Conservation (phyloP, 2,888 invertebrate species). For the Lepidocyrtinus sp. region DNA sequence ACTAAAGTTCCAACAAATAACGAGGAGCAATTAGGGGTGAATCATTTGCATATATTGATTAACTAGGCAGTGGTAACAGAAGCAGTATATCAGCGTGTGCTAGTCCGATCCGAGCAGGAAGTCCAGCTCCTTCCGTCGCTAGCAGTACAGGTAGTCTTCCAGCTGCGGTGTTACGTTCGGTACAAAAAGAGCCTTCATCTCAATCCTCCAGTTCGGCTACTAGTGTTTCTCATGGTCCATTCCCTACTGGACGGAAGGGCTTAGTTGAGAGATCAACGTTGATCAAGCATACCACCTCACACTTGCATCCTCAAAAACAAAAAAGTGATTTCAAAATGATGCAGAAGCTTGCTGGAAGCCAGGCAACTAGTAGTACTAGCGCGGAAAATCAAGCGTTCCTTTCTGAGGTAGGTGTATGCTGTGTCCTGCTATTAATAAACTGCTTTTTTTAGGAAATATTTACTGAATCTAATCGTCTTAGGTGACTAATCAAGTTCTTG, state of each 20-base stretch:
- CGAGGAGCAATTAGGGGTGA: no score
- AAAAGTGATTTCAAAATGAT: slow-evolving; percentile 69
- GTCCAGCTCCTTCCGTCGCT: slow-evolving; percentile 73
- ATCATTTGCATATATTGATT: no score
- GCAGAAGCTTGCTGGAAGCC: slow-evolving; percentile 80
- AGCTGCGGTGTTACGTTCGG: slow-evolving; percentile 66
- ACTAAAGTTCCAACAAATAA: no score
- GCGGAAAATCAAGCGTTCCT: slow-evolving; percentile 94
- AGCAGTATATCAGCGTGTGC: slow-evolving; percentile 71
- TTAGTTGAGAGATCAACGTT: slow-evolving; percentile 91
- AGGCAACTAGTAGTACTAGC: slow-evolving; percentile 79
- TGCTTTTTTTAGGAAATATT: background rate
- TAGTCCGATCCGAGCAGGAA: slow-evolving; percentile 72
- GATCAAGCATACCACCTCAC: slow-evolving; percentile 82
- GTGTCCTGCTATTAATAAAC: no score
- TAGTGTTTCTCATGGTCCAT: slow-evolving; percentile 81
- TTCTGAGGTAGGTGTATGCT: slow-evolving; percentile 85
- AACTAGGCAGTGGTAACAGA: slow-evolving; percentile 52
- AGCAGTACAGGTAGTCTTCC: slow-evolving; percentile 70
- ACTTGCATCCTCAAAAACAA: slow-evolving; percentile 74
- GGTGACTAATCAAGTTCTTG: slow-evolving; percentile 86
- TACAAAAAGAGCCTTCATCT: slow-evolving; percentile 58
- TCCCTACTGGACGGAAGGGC: slow-evolving; percentile 81
- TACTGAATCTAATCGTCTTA: slow-evolving; percentile 71
- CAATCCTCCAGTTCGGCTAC: slow-evolving; percentile 21